Evolutionary conservation across 2,888 invertebrate genomes (phyloP).

Genomic region (Coecobrya sp.): DNA sequence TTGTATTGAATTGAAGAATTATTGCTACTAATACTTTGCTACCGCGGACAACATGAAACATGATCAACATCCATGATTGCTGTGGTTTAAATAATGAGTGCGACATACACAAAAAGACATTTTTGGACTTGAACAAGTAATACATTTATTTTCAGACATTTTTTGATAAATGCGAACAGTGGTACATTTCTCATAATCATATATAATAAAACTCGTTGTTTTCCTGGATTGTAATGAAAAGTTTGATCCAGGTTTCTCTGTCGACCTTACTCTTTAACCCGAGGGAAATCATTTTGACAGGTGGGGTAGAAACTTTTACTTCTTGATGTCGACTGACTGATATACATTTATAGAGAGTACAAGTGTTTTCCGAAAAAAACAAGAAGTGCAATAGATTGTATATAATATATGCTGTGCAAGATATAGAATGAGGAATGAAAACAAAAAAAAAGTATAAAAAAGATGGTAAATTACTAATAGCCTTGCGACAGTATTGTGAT

Average conservation of each 20-base stretch:
- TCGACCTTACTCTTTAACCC: constrained; percentile 50
- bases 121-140: constrained; percentile 70
- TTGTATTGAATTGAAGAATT: too few relatives aligned
- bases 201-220: constrained; percentile 78
- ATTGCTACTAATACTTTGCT: too few relatives aligned
- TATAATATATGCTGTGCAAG: not conserved
- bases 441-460: not conserved
- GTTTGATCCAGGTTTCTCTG: constrained; percentile 49
- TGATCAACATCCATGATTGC: too few relatives aligned
- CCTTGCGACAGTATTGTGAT: constrained; percentile 19
- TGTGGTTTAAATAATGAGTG: too few relatives aligned
- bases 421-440: constrained; percentile 27
- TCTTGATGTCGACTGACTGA: constrained; percentile 22
- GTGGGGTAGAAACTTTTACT: constrained; percentile 47
- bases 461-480: not conserved
- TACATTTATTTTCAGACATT: constrained; percentile 76
- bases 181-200: constrained; percentile 73
- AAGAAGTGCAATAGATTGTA: constrained; percentile 4
- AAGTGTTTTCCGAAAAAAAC: constrained; percentile 38
- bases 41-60: too few relatives aligned
- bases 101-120: not conserved
- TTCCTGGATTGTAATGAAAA: constrained; percentile 71
- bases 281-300: constrained; percentile 19
- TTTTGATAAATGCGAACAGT: constrained; percentile 80
- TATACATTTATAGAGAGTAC: constrained; percentile 55